Percentiles rank a stretch among this genome's conserved stretches.
Evolutionary conservation across 2,113 vertebrate species (phyloP).

Genomic region (Cyanoliseus patagonus): DNA sequence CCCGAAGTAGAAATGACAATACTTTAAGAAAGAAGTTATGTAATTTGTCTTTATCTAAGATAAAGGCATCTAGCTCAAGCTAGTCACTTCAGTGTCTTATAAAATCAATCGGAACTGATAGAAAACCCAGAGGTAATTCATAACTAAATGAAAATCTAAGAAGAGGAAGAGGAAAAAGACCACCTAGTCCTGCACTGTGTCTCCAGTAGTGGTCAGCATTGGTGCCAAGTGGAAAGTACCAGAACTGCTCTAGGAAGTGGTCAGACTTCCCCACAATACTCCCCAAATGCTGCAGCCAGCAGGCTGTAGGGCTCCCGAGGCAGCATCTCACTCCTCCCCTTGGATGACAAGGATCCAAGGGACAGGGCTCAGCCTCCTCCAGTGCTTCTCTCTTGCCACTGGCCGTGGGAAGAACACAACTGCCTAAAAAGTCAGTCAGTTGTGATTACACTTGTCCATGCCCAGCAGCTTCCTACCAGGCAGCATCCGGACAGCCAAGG

Average conservation of each 20-base stretch:
- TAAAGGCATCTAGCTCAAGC: background rate
- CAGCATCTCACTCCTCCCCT: background rate
- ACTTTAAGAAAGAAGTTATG: background rate
- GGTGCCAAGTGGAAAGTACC: background rate
- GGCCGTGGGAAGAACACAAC: background rate
- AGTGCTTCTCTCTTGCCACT: background rate
- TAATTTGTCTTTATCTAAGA: background rate
- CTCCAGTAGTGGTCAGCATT: background rate
- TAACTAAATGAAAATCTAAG: background rate
- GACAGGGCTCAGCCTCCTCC: background rate
- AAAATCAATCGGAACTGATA: background rate
- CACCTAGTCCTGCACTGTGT: background rate
- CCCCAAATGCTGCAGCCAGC: background rate
- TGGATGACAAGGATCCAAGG: accelerated
- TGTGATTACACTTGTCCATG: background rate
- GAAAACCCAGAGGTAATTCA: background rate
- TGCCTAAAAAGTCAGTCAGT: background rate
- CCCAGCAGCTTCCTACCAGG: background rate
- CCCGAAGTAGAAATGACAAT: background rate
- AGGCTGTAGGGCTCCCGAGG: background rate
- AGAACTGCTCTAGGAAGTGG: background rate
- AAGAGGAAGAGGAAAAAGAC: background rate
- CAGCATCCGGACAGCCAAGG: background rate
- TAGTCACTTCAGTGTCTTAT: background rate
- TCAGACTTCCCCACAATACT: background rate